Evolutionary conservation across 2,888 invertebrate genomes (phyloP).

Genomic region (Lysandra coridon): DNA sequence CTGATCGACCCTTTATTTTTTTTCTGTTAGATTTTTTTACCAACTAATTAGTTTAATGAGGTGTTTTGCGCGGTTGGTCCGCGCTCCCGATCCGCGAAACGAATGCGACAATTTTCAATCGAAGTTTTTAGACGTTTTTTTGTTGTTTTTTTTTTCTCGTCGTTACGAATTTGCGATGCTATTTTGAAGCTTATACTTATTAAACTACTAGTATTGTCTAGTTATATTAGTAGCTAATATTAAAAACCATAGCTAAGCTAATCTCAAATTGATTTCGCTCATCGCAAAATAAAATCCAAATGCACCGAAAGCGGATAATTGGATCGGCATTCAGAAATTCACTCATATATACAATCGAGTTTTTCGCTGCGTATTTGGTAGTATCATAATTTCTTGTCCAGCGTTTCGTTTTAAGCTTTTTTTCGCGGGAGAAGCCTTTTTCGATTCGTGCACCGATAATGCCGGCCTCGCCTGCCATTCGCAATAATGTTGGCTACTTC

Average conservation of each 20-base stretch:
- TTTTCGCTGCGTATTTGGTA: constrained; percentile 73
- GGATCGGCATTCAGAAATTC: constrained; percentile 47
- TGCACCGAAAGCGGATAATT: constrained; percentile 51
- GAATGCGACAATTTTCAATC: constrained; percentile 2
- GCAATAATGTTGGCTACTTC: constrained; percentile 58
- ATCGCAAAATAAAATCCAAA: constrained; percentile 29
- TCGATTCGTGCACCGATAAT: constrained; percentile 66
- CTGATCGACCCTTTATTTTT: constrained; percentile 52
- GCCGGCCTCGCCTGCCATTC: constrained; percentile 55
- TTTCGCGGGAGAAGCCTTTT: constrained; percentile 58
- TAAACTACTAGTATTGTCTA: background rate
- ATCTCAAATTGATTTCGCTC: background rate
- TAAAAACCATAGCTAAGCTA: background rate
- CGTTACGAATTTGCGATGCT: background rate
- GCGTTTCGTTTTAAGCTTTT: constrained; percentile 50
- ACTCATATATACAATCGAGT: constrained; percentile 56
- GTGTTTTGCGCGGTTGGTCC: constrained; percentile 45
- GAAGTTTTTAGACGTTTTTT: background rate
- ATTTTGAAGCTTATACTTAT: background rate
- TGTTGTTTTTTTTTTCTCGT: background rate
- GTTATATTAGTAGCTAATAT: background rate
- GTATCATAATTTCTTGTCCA: constrained; percentile 76
- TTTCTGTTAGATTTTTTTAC: constrained; percentile 59
- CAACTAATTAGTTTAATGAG: constrained; percentile 76
- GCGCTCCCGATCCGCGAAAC: constrained; percentile 25